phyloP scores from a whole-genome alignment of 35 echinoderm and acorn worm genomes.

The Apostichopus parvimensis region DNA sequence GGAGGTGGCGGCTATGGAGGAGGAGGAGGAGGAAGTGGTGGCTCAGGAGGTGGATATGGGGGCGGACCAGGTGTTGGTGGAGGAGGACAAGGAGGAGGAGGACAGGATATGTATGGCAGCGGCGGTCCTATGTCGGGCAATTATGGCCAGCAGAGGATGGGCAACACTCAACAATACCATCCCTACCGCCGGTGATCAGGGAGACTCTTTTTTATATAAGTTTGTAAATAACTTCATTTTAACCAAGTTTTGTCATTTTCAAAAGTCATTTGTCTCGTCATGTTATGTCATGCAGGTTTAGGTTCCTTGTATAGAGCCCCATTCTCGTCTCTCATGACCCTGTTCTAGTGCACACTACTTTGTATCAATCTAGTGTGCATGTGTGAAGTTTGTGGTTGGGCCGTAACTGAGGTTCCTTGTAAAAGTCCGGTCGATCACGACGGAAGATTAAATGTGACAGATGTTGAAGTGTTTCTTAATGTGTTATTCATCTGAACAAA shows the following conservation, averaged over 20 bases:
- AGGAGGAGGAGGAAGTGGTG: background rate
- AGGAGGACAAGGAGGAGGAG: background rate
- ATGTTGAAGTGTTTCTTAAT: too few species aligned
- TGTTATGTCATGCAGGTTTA: too few species aligned
- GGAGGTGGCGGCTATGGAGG: conserved; percentile 31
- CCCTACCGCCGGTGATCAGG: conserved; percentile 32
- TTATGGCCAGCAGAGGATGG: conserved; percentile 39
- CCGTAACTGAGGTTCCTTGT: too few species aligned
- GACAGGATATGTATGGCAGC: conserved; percentile 52
- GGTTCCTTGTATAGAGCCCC: background rate
- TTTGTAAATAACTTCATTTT: background rate
- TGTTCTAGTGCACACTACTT: background rate
- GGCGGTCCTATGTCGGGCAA: conserved; percentile 46
- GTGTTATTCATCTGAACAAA: too few species aligned
- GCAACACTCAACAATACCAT: conserved; percentile 27
- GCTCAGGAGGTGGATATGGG: background rate
- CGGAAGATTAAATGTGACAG: too few species aligned
- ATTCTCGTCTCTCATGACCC: background rate
- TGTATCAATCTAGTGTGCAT: too few species aligned
- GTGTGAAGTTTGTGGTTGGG: too few species aligned
- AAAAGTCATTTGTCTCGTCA: too few species aligned
- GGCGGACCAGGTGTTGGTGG: too few species aligned
- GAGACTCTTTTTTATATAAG: background rate
- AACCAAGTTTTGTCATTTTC: background rate
- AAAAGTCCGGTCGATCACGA: too few species aligned